Percentiles rank a stretch among this genome's conserved stretches.
Conservation (phyloP, 2,888 invertebrate species). For the Abscondita cerata region DNA sequence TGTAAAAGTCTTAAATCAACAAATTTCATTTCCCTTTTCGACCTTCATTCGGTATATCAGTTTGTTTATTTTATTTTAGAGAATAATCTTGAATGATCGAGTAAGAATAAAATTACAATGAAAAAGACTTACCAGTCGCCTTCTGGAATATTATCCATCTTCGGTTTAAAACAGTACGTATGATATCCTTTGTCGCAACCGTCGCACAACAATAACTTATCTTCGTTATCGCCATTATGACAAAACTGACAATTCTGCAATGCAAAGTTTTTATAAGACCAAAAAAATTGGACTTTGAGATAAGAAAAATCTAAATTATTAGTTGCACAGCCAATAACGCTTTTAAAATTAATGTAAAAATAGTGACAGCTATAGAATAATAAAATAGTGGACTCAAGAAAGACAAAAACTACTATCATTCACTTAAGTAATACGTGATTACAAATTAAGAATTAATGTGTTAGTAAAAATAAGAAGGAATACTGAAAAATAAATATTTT, state of each 20-base stretch:
- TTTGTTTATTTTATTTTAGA: too few relatives aligned
- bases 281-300: constrained; percentile 1
- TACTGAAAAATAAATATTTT: constrained; percentile 14
- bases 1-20: too few relatives aligned
- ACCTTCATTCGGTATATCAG: too few relatives aligned
- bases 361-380: constrained; percentile 6
- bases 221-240: constrained; percentile 94
- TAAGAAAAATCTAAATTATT: constrained; percentile 27
- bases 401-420: constrained; percentile 7
- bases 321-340: constrained; percentile 28
- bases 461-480: constrained; percentile 16
- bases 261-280: constrained; percentile 12
- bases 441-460: constrained; percentile 3
- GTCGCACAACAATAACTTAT: constrained; percentile 92
- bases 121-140: constrained; percentile 85
- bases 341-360: constrained; percentile 8
- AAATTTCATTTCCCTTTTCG: too few relatives aligned
- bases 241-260: constrained; percentile 97
- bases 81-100: too few relatives aligned
- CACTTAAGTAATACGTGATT: constrained; percentile 13
- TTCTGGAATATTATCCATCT: constrained; percentile 95
- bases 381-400: constrained; percentile 31
- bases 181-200: constrained; percentile 99
- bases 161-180: constrained; percentile 97
- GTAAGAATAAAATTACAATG: too few relatives aligned